Base-by-base conservation (phyloP, 2,113 vertebrate species). In the Ceuthmochares aereus region DNA sequence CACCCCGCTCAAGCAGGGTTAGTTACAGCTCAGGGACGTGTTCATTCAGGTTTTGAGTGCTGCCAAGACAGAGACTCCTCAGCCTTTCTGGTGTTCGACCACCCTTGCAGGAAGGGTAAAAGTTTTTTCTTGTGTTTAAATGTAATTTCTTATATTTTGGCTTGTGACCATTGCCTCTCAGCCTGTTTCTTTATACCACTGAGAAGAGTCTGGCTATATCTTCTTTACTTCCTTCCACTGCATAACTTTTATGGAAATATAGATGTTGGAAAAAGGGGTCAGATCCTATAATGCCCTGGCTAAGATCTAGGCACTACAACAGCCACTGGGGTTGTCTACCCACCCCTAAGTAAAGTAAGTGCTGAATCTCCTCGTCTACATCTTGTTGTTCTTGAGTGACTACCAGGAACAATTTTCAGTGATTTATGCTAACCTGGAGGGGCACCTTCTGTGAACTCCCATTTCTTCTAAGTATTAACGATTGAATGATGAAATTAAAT, bases 381-480 rank as follows among this genome's bases (percentile, higher is more conserved):
- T 51, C 47, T 45, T 1, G 3, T 32, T 56, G 23, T 47, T 76
- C 37, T 14, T 73, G 49, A 68, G 37, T 42, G 27, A 82, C 56
- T 56, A 47, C 29, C 43, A 73, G 79, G 58, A 90, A 43, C 52
- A 79, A 60, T 78, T 75, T 75, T 51, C 69, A 84, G 19, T 84
- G 27, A 78, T 62, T 84, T 54, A 45, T 23, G 7, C 70, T 63
- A 55, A 87, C 70, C 43, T 68, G 32, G 25, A 67, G 40, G 43
- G 34, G 16, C 66, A 82, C 19, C 20, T 88, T 26, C 56, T 5
- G 1, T 4, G 12, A 26, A 76, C 54, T 83, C 58, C 10, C 10
- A 60, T 93, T 88, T 90, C 67, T 73, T 79, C 58, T 47, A 63
- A 47, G 16, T 76, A 40, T 79, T 90, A 82, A 42, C 68, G 42